A percentile compares a stretch with the other conserved stretches of the same genome.
phyloP scores from a whole-genome alignment of 2,797 vertebrate genomes.

The Tauraco hartlaubi region DNA sequence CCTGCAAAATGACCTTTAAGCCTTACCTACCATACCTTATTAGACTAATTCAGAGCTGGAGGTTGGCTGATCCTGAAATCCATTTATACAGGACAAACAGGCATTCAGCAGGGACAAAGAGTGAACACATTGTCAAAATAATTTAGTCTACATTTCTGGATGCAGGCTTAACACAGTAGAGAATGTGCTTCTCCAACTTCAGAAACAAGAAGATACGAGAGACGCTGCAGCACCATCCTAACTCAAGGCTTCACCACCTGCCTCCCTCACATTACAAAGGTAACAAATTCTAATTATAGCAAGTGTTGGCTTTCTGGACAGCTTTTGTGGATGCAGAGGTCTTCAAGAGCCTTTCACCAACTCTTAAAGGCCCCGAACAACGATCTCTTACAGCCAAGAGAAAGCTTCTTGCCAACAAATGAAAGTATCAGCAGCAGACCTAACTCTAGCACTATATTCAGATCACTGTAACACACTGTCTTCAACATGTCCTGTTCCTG shows the following conservation, averaged over 20 bases:
- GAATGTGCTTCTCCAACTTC: not conserved
- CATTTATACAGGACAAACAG: constrained; percentile 34
- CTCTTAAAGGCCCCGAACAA: not conserved
- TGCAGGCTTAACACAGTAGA: not conserved
- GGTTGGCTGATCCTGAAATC: constrained; percentile 37
- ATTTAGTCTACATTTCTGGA: constrained; percentile 1
- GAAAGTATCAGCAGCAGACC: not conserved
- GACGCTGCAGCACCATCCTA: not conserved
- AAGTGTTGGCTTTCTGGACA: not conserved
- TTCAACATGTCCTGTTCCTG: not conserved
- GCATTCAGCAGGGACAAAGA: constrained; percentile 39
- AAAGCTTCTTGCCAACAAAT: not conserved
- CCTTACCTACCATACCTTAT: not conserved
- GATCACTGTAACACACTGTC: not conserved
- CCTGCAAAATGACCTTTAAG: constrained; percentile 32
- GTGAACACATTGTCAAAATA: not conserved
- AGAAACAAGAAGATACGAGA: not conserved
- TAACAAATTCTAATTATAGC: not conserved
- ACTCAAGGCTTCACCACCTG: not conserved
- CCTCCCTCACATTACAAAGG: not conserved
- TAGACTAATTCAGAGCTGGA: constrained; percentile 36
- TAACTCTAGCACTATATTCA: not conserved
- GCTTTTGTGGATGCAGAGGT: not conserved
- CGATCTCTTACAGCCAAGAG: not conserved
- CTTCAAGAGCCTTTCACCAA: not conserved